Evolutionary conservation across 2,888 invertebrate genomes (phyloP).

Genomic region (Rhopalosiphum nymphaeae): DNA sequence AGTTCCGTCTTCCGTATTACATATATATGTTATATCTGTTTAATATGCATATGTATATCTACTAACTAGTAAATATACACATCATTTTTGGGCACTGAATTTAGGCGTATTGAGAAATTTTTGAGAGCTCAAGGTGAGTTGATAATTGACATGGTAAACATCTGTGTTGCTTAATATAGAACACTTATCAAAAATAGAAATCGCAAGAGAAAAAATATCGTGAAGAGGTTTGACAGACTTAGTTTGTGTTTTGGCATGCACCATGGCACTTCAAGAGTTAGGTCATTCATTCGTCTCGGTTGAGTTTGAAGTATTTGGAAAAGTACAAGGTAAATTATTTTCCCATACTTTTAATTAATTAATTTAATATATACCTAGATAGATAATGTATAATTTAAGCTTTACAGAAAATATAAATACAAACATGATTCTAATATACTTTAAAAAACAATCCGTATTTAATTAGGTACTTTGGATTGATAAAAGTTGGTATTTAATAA

Average conservation of each 20-base stretch:
- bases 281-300: constrained; percentile 77
- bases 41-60: neutral
- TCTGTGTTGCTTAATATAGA: constrained; percentile 61
- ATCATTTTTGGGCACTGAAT: neutral
- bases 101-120: constrained; percentile 41
- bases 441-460: neutral
- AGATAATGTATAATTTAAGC: neutral
- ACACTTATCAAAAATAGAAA: constrained; percentile 59
- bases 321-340: constrained; percentile 84
- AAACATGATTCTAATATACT: neutral
- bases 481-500: neutral
- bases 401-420: neutral
- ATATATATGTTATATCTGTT: neutral
- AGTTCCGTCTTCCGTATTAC: neutral
- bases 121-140: constrained; percentile 48
- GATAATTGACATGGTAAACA: constrained; percentile 48
- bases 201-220: constrained; percentile 43
- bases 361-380: too few relatives aligned
- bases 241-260: constrained; percentile 62
- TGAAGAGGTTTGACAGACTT: constrained; percentile 48
- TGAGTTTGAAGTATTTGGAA: constrained; percentile 91
- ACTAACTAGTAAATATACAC: neutral
- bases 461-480: neutral
- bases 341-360: neutral
- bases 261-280: constrained; percentile 59